Evolutionary conservation across 2,888 invertebrate species (phyloP), one percentile per base, ranked within the genome.

Genomic region (Tetrapedia diversipes): DNA sequence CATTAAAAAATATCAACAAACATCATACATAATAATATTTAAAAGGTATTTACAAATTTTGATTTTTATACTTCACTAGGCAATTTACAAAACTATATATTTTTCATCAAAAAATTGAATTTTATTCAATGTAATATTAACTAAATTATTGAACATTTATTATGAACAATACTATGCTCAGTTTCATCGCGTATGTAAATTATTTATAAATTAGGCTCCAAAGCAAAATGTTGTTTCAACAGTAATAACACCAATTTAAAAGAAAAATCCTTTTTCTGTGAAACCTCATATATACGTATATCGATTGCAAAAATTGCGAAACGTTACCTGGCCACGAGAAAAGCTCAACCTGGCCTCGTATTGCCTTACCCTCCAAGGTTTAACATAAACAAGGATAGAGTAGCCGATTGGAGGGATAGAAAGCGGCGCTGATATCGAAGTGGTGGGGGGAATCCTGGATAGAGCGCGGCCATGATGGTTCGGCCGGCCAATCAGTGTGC

Each of bases 391-490:
- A 76, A 71, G 67, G 78, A 75, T 41, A 41, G 57, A 39, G 37
- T 24, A 53, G 27, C 8, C 32, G 11, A 14, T 29, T 39, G 77
- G 79, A 77, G 83, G 81, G 85, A 78, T 74, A 79, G 77, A 77
- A 71, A 72, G 56, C 63, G 45, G 47, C 49, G 39, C 57, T 47
- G 56, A 39, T 8, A 16, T 64, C 27, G 32, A 4, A 14, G 2
- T 68, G 79, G 84, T 73, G 84, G 87, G 89, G 85, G 82, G 81
- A 85, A 65, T 77, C 47, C 78, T 65, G 80, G 79, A 69, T 75
- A 83, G 79, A 72, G 87, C 87, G 87, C 91, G 73, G 91, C 91
- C 91, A 91, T 91, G 90, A 90, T 91, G 88, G 80, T 34, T 57
- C 64, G 16, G 4, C 22, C 41, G 70, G 70, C 91, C 90, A 92